A percentile compares a stretch with the other conserved stretches of the same genome.
Evolutionary conservation across 2,113 vertebrate species (phyloP).

Genomic region (Sorex fumeus): DNA sequence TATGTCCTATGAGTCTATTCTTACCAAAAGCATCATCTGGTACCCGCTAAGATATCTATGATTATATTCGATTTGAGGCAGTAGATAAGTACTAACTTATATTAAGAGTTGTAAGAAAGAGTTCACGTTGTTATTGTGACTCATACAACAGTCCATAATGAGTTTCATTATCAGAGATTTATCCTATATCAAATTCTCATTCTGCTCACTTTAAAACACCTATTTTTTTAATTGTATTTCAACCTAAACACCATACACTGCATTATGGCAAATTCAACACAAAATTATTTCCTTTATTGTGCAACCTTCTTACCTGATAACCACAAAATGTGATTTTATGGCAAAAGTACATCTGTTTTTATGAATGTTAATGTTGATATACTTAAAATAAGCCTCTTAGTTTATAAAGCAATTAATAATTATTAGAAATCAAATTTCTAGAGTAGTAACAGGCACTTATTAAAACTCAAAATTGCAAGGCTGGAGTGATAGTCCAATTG

Average conservation of each 20-base stretch:
- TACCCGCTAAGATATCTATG: not conserved
- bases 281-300: not conserved
- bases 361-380: not conserved
- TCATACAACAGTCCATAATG: not conserved
- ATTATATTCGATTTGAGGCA: not conserved
- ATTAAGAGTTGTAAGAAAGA: too few species aligned
- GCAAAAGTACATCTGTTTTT: not conserved
- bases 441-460: not conserved
- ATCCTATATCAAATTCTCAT: not conserved
- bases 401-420: not conserved
- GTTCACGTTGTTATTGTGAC: too few species aligned
- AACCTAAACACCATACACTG: not conserved
- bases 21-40: too few species aligned
- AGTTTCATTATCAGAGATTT: constrained; percentile 28
- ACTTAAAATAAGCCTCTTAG: not conserved
- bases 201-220: not conserved
- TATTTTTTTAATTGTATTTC: not conserved
- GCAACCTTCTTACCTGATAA: not conserved
- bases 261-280: not conserved
- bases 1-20: too few species aligned
- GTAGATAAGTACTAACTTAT: too few species aligned
- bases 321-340: not conserved
- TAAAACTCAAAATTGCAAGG: not conserved
- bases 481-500: too few species aligned
- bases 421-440: constrained; percentile 3